Evolutionary conservation across 2,888 invertebrate genomes (phyloP).

Genomic region (Spisula subtruncata): DNA sequence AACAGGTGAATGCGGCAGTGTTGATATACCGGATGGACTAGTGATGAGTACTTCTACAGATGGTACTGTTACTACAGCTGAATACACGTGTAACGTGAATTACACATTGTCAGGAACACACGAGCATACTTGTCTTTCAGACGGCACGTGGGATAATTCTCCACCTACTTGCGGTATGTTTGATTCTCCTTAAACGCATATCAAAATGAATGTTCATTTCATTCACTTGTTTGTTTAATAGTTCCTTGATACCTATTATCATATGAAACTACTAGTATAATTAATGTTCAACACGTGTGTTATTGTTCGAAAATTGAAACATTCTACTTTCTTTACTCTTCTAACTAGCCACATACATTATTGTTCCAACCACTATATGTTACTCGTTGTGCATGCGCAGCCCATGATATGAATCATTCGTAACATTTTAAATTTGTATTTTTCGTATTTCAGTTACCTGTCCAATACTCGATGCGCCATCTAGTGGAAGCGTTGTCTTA

Average conservation of each 20-base stretch:
- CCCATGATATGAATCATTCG: too few relatives aligned
- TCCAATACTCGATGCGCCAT: not conserved
- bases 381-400: too few relatives aligned
- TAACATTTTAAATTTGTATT: too few relatives aligned
- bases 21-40: constrained; percentile 36
- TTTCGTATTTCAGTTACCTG: constrained; percentile 30
- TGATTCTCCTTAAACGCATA: not conserved
- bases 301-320: too few relatives aligned
- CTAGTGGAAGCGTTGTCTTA: constrained; percentile 34
- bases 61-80: constrained; percentile 33
- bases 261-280: too few relatives aligned
- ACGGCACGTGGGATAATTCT: constrained; percentile 39
- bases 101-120: constrained; percentile 48
- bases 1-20: constrained; percentile 17
- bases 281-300: too few relatives aligned
- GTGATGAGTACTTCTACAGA: constrained; percentile 30
- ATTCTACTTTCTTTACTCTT: too few relatives aligned
- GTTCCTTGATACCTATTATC: too few relatives aligned
- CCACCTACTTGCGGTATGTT: constrained; percentile 13
- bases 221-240: too few relatives aligned
- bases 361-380: too few relatives aligned
- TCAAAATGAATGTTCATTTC: too few relatives aligned
- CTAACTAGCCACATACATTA: too few relatives aligned
- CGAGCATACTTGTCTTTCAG: constrained; percentile 29
- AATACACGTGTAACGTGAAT: constrained; percentile 44